Evolutionary conservation across 2,113 vertebrate species (phyloP).

Genomic region (Toxotes jaculatrix): DNA sequence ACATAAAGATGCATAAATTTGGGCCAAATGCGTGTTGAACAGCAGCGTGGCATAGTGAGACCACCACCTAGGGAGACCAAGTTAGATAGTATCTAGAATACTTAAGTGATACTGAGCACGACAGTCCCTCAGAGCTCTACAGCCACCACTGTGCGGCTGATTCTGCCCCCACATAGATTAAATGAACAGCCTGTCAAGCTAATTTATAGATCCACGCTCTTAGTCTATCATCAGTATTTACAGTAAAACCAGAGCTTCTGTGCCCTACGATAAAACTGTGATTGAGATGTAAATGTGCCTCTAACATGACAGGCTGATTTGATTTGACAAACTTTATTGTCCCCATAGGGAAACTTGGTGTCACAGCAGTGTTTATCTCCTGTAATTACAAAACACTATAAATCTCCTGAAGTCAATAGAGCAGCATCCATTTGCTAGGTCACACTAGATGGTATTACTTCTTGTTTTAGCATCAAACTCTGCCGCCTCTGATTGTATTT

Average conservation of each 20-base stretch:
- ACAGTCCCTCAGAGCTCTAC: constrained; percentile 22
- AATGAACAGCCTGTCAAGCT: constrained; percentile 46
- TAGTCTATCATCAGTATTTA: constrained; percentile 38
- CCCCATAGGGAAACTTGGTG: constrained; percentile 8
- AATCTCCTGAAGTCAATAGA: constrained; percentile 21
- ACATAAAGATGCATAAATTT: not conserved
- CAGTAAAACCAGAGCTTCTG: constrained; percentile 9
- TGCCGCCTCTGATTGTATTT: constrained; percentile 10
- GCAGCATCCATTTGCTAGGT: not conserved
- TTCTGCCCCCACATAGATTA: constrained; percentile 33
- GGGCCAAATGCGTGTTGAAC: not conserved
- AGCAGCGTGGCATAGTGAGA: not conserved
- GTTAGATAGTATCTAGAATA: constrained; percentile 9
- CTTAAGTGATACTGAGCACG: constrained; percentile 49
- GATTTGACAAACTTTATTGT: constrained; percentile 17
- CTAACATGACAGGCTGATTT: constrained; percentile 31
- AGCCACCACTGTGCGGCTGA: constrained; percentile 17
- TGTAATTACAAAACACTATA: constrained; percentile 42
- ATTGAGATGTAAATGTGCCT: constrained; percentile 43
- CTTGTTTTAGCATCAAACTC: constrained; percentile 25
- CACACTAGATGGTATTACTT: not conserved
- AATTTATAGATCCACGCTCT: constrained; percentile 19
- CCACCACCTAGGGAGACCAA: not conserved
- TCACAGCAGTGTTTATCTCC: constrained; percentile 15
- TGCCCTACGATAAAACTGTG: not conserved